These are phyloP conservation scores for Ictalurus punctatus DNA, from an alignment of 2,113 vertebrate genomes.

Conservation along the genomic window DNA sequence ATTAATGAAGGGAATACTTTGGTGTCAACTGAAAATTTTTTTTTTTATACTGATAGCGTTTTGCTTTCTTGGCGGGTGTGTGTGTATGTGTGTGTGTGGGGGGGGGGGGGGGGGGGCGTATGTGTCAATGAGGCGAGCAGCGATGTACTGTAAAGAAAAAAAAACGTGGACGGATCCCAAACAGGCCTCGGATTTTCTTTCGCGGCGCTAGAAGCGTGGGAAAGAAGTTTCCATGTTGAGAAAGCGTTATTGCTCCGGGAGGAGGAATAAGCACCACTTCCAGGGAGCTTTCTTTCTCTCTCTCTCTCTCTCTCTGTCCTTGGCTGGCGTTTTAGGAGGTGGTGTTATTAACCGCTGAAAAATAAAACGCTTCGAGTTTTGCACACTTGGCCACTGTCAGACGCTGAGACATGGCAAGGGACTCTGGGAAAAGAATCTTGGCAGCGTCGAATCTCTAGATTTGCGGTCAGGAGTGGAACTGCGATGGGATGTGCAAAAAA, in stretches of 20 bases:
- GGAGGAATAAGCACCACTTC: conserved; percentile 58
- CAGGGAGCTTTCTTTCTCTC: conserved; percentile 54
- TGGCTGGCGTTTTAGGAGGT: conserved; percentile 49
- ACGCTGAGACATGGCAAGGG: conserved; percentile 56
- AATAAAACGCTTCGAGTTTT: conserved; percentile 59
- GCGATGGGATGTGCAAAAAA: conserved; percentile 42
- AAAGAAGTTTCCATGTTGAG: conserved; percentile 57
- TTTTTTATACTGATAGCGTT: not conserved
- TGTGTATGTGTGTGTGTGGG: not conserved
- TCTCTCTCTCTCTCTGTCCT: conserved; percentile 4
- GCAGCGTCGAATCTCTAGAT: conserved; percentile 47
- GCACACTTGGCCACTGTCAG: conserved; percentile 58
- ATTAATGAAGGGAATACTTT: conserved; percentile 56
- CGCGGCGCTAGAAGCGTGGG: conserved; percentile 53
- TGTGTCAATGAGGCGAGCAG: not conserved
- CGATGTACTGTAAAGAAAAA: conserved; percentile 29
- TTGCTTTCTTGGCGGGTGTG: not conserved
- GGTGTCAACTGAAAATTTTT: conserved; percentile 35
- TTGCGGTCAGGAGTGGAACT: conserved; percentile 53
- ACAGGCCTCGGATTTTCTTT: conserved; percentile 34
- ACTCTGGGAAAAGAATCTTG: conserved; percentile 64
- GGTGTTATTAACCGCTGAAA: conserved; percentile 60
- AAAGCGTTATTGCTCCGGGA: conserved; percentile 57
- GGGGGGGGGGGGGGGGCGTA: no score
- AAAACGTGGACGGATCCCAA: conserved; percentile 49